phyloP scores from a whole-genome alignment of 2,113 vertebrate genomes.

The Centropus bengalensis region DNA sequence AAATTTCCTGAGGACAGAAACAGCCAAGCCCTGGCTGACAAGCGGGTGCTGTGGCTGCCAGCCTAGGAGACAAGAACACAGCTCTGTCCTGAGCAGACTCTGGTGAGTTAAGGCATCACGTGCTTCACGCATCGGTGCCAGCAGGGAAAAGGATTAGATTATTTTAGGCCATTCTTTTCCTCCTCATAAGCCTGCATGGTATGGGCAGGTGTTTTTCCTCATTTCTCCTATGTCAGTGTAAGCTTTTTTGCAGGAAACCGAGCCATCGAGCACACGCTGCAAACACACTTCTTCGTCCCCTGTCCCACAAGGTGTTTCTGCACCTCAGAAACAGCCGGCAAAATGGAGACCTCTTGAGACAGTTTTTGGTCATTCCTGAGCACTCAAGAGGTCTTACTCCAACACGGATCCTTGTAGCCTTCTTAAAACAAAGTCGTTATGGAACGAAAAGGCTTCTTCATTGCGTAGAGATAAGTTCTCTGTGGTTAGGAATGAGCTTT shows the following conservation, averaged over 20 bases:
- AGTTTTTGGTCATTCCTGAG: neutral
- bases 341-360: neutral
- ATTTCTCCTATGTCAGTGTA: neutral
- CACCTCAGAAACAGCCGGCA: neutral
- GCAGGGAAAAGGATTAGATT: neutral
- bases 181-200: neutral
- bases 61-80: accelerated
- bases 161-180: neutral
- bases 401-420: neutral
- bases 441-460: neutral
- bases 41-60: neutral
- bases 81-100: neutral
- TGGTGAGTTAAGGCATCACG: accelerated
- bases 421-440: neutral
- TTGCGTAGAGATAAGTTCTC: neutral
- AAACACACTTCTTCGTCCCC: neutral
- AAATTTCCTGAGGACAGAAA: neutral
- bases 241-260: neutral
- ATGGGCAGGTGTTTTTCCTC: neutral
- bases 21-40: neutral
- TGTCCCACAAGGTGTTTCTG: neutral
- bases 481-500: neutral
- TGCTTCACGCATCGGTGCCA: neutral
- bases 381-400: neutral
- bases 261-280: neutral